A percentile compares a stretch with the other conserved stretches of the same genome.
Evolutionary conservation across 2,113 vertebrate species (phyloP).

Genomic region (Deroptyus accipitrinus): DNA sequence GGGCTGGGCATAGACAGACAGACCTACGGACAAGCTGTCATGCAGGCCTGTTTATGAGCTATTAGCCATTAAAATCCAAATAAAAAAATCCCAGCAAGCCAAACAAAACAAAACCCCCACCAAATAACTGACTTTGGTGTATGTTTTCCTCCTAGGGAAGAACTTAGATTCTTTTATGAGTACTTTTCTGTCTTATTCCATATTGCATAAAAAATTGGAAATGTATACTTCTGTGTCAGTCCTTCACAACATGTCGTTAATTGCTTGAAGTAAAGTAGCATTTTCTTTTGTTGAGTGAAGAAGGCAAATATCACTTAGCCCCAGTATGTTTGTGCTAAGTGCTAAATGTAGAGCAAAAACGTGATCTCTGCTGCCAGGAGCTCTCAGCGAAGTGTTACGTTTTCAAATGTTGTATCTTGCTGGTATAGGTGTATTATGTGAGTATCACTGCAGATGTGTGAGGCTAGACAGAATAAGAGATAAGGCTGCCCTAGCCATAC

Average conservation of each 20-base stretch:
- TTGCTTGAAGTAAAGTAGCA: slow-evolving; percentile 11
- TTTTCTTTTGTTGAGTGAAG: slow-evolving; percentile 36
- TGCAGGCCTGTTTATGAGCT: neutral
- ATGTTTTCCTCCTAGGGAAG: neutral
- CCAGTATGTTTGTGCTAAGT: slow-evolving; percentile 40
- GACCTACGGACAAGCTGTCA: neutral
- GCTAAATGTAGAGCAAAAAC: slow-evolving; percentile 26
- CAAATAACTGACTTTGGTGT: neutral
- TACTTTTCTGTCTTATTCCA: neutral
- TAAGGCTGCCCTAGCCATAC: neutral
- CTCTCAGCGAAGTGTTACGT: neutral
- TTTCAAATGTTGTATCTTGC: neutral
- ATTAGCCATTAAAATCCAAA: neutral
- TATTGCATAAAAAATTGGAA: neutral
- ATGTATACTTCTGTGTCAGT: neutral
- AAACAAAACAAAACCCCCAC: neutral
- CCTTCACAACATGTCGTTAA: slow-evolving; percentile 4
- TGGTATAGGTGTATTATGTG: slow-evolving; percentile 1
- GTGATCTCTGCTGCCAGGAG: slow-evolving; percentile 12
- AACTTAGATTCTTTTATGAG: neutral
- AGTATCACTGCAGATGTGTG: neutral
- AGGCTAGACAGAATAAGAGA: slow-evolving; percentile 8
- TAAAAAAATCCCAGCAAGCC: accelerated
- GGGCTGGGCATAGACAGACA: neutral
- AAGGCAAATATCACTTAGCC: slow-evolving; percentile 50